A percentile compares a stretch with the other conserved stretches of the same genome.
Evolutionary conservation across 1,140 invertebrate genomes (phyloP).

Genomic region (Aphaenogaster rudis): DNA sequence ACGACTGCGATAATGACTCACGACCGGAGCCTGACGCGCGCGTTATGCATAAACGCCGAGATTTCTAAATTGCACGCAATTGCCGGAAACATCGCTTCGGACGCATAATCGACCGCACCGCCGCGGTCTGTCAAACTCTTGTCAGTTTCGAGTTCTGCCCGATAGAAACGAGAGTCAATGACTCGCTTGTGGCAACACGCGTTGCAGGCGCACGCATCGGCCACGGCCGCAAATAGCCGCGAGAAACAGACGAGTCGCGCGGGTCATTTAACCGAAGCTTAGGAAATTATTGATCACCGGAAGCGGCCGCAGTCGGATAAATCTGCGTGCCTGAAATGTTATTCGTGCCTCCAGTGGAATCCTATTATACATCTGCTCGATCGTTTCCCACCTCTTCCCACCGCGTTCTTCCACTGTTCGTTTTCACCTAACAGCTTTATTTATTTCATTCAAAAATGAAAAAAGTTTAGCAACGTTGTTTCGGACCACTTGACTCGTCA

Average conservation of each 20-base stretch:
- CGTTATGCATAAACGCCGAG: conserved; percentile 20
- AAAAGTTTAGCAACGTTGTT: neutral
- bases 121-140: conserved; percentile 63
- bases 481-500: neutral
- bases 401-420: neutral
- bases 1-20: conserved; percentile 47
- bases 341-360: conserved; percentile 15
- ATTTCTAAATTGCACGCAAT: conserved; percentile 38
- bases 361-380: neutral
- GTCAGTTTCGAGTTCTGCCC: conserved; percentile 35
- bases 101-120: neutral
- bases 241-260: conserved; percentile 37
- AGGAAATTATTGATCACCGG: conserved; percentile 61
- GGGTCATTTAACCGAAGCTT: conserved; percentile 27
- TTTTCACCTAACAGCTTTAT: neutral
- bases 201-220: conserved; percentile 20
- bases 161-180: conserved; percentile 64
- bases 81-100: neutral
- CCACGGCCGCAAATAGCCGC: conserved; percentile 30
- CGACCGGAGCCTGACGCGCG: neutral
- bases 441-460: neutral
- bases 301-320: neutral
- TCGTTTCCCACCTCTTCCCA: neutral
- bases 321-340: conserved; percentile 20
- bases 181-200: conserved; percentile 45